Conservation (phyloP, 1,140 invertebrate genomes). For the Cherax destructor region DNA sequence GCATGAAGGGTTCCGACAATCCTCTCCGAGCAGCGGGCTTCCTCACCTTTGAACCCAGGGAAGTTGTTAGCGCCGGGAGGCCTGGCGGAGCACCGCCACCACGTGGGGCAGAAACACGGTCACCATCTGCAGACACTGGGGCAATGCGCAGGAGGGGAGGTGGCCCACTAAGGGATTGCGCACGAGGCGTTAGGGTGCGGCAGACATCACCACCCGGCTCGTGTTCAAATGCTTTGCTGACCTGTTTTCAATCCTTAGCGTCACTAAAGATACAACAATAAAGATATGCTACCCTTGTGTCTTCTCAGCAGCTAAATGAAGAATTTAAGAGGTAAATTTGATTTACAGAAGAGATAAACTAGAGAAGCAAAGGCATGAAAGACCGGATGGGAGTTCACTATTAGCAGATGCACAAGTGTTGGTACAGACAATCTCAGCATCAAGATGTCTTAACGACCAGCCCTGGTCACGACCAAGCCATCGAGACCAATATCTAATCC, state of each 20-base stretch:
- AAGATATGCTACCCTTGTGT: neutral
- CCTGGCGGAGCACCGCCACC: conserved; percentile 17
- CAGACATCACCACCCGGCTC: neutral
- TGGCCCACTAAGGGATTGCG: conserved; percentile 18
- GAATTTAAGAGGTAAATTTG: neutral
- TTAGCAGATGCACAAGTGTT: conserved; percentile 38
- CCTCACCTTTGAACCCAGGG: conserved; percentile 45
- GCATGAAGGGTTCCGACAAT: conserved; percentile 43
- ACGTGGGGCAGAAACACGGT: conserved; percentile 21
- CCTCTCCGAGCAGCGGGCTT: conserved; percentile 51
- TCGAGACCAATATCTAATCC: conserved; percentile 49
- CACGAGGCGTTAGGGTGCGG: neutral
- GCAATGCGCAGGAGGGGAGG: neutral
- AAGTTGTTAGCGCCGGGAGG: conserved; percentile 48
- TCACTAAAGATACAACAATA: too few relatives aligned
- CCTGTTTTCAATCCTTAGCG: neutral
- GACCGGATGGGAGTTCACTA: conserved; percentile 21
- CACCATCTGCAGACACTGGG: conserved; percentile 33
- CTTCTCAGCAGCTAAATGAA: neutral
- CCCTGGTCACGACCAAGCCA: conserved; percentile 41
- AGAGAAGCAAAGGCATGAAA: neutral
- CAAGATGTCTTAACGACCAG: conserved; percentile 55
- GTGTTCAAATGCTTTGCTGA: conserved; percentile 24
- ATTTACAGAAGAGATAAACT: neutral
- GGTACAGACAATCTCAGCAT: conserved; percentile 30